These are phyloP conservation scores for Cepaea hortensis DNA, from an alignment of 2,888 invertebrate genomes.

Conservation along the genomic window DNA sequence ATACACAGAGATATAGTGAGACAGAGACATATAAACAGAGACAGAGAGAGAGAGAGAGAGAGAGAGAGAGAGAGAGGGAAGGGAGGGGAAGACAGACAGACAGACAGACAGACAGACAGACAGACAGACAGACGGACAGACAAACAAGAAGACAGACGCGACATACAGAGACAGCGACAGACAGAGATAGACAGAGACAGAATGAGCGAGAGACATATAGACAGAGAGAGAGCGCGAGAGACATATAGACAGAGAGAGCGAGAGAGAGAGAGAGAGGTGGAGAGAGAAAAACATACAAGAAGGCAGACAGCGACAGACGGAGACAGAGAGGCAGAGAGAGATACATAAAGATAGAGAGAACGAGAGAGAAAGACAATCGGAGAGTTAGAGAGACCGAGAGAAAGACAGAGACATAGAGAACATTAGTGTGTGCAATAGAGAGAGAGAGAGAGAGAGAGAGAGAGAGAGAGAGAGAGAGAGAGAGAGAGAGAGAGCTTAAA, in stretches of 20 bases:
- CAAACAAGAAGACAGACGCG: neutral
- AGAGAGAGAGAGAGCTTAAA: too few species aligned
- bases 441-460: too few species aligned
- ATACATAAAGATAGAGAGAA: neutral
- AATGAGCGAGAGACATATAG: neutral
- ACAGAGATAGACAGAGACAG: neutral
- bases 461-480: too few species aligned
- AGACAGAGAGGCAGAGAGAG: neutral
- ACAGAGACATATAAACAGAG: neutral
- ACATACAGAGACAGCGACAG: neutral
- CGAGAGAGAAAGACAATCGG: neutral
- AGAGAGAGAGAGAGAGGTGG: neutral
- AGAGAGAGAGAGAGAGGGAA: neutral
- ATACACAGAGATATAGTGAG: neutral
- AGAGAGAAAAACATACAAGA: too few species aligned
- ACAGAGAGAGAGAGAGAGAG: neutral
- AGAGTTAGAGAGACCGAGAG: slow-evolving; percentile 3
- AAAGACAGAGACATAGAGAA: neutral
- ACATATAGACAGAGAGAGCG: neutral
- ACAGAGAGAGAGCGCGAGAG: neutral
- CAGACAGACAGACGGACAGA: neutral
- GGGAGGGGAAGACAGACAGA: too few species aligned
- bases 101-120: neutral
- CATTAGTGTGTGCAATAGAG: too few species aligned
- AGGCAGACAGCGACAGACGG: neutral